phyloP scores from a whole-genome alignment of 2,113 vertebrate genomes.

The Trogon surrucura region DNA sequence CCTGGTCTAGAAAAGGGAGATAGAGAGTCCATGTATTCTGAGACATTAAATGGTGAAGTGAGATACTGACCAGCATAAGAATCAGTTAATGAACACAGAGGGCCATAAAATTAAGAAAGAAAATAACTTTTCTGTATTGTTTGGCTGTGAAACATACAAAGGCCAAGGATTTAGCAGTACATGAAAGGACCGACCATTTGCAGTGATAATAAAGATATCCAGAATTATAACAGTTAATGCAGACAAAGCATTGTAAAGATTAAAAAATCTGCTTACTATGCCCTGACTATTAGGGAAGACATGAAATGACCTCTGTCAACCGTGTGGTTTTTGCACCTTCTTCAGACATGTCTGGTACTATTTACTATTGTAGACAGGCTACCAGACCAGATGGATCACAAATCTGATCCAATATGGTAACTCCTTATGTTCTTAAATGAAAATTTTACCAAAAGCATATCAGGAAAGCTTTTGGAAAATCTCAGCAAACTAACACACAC shows the following conservation, averaged over 20 bases:
- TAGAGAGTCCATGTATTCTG: neutral
- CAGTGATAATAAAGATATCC: neutral
- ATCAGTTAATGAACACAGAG: neutral
- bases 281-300: neutral
- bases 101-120: neutral
- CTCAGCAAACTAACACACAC: conserved; percentile 18
- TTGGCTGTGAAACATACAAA: neutral
- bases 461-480: conserved; percentile 43
- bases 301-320: conserved; percentile 34
- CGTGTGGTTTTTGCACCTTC: conserved; percentile 44
- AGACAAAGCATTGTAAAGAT: neutral
- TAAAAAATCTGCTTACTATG: conserved; percentile 4
- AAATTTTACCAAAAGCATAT: conserved; percentile 44
- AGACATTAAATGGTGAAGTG: neutral
- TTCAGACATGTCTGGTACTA: conserved; percentile 37
- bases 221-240: neutral
- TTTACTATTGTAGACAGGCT: conserved; percentile 37
- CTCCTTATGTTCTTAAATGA: conserved; percentile 59
- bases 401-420: conserved; percentile 58
- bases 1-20: neutral
- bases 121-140: neutral
- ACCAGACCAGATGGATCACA: conserved; percentile 64
- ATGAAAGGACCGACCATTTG: neutral
- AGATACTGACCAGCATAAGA: neutral
- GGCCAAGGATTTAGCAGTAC: neutral